Conservation (phyloP, 2,888 invertebrate species). For the Polymixis lichenea region DNA sequence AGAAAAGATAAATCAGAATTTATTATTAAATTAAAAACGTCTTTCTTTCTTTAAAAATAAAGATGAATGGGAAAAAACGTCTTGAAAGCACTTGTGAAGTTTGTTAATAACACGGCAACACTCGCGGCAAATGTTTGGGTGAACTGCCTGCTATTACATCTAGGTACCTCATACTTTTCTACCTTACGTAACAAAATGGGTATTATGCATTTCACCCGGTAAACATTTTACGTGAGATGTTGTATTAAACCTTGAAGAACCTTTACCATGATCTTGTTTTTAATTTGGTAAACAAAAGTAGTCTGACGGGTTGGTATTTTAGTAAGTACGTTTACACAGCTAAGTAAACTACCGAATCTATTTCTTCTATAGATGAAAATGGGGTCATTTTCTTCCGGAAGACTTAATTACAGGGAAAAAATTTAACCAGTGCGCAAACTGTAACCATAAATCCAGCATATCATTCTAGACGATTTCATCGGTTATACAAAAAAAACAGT, state of each 20-base stretch:
- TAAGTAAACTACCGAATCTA: not conserved
- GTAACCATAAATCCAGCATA: too few species aligned
- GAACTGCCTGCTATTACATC: slow-evolving; percentile 19
- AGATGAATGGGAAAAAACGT: slow-evolving; percentile 18
- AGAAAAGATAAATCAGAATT: slow-evolving; percentile 30
- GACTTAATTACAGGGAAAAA: too few species aligned
- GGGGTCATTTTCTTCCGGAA: not conserved
- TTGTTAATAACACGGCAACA: slow-evolving; percentile 46
- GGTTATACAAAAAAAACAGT: too few species aligned
- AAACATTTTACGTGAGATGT: slow-evolving; percentile 20
- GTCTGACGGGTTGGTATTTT: too few species aligned
- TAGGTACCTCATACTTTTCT: slow-evolving; percentile 31
- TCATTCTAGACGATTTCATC: too few species aligned
- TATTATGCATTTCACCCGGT: slow-evolving; percentile 10
- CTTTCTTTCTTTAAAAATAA: slow-evolving; percentile 10
- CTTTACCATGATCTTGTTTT: not conserved
- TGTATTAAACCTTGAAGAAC: slow-evolving; percentile 12
- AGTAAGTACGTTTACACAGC: too few species aligned
- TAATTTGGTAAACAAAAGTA: not conserved
- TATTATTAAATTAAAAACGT: slow-evolving; percentile 35
- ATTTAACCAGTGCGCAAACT: too few species aligned
- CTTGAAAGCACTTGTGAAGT: slow-evolving; percentile 39
- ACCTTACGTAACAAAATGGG: slow-evolving; percentile 16
- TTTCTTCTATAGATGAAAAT: not conserved
- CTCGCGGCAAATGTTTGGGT: slow-evolving; percentile 18